These are phyloP conservation scores for Acronicta psi DNA, from an alignment of 2,888 invertebrate genomes.

Conservation along the genomic window DNA sequence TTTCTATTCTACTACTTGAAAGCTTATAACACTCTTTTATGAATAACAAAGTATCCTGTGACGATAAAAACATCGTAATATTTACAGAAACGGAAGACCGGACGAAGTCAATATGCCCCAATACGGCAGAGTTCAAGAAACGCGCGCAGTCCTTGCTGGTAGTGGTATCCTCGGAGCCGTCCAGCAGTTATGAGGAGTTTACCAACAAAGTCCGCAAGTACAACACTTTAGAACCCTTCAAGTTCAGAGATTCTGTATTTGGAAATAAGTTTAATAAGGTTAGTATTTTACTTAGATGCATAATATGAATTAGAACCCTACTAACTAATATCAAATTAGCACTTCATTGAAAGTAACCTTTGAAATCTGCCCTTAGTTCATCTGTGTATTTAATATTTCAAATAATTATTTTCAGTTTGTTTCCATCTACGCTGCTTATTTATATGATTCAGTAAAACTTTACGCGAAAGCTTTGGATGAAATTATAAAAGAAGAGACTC, in stretches of 20 bases:
- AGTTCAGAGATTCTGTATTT: conserved; percentile 90
- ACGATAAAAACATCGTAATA: background rate
- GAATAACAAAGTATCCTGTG: no score
- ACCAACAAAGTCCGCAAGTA: conserved; percentile 94
- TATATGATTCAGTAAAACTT: conserved; percentile 97
- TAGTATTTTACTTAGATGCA: conserved; percentile 25
- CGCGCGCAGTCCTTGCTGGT: conserved; percentile 95
- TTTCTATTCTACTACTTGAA: no score
- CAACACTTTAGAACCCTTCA: conserved; percentile 94
- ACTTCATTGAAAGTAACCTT: background rate
- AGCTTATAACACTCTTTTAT: no score
- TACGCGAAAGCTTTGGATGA: conserved; percentile 96
- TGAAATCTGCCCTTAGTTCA: background rate
- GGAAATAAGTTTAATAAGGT: conserved; percentile 87
- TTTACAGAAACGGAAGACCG: conserved; percentile 79
- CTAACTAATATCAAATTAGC: no score
- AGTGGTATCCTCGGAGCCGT: conserved; percentile 96
- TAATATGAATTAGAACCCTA: background rate
- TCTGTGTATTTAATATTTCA: background rate
- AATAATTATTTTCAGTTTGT: conserved; percentile 90
- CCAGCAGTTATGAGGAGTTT: conserved; percentile 92
- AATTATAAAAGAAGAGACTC: conserved; percentile 89
- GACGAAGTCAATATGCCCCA: conserved; percentile 85
- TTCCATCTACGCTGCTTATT: conserved; percentile 97
- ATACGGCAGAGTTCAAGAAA: conserved; percentile 90